A percentile compares a stretch with the other conserved stretches of the same genome.
Conservation (phyloP, 2,797 vertebrate species). For the Myioborus miniatus region DNA sequence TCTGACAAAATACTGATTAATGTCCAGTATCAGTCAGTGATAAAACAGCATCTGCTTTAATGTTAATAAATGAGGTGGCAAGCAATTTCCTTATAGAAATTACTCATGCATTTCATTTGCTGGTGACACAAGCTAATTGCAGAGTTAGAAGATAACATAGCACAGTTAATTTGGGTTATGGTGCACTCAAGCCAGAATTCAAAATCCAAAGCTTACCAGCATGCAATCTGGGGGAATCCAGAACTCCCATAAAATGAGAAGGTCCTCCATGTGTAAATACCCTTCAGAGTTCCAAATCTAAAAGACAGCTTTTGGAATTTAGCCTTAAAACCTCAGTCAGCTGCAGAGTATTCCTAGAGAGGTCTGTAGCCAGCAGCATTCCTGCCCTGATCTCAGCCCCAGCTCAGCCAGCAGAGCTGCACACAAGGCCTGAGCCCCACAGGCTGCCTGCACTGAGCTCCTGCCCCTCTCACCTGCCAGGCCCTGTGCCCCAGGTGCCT, state of each 20-base stretch:
- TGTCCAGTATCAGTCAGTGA: conserved; percentile 72
- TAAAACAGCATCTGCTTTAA: conserved; percentile 75
- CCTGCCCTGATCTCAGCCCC: not conserved
- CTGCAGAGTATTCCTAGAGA: not conserved
- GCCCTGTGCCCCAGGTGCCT: not conserved
- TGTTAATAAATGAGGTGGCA: conserved; percentile 71
- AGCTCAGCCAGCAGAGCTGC: not conserved
- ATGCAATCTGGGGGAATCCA: not conserved
- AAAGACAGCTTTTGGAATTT: not conserved
- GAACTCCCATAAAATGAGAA: not conserved
- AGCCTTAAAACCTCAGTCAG: not conserved
- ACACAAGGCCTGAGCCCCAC: not conserved
- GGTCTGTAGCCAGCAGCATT: not conserved
- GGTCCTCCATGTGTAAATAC: not conserved
- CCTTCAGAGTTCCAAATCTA: not conserved
- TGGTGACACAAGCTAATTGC: conserved; percentile 70
- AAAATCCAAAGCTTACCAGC: not conserved
- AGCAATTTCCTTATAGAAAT: conserved; percentile 68
- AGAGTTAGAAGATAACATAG: conserved; percentile 51
- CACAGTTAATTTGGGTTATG: conserved; percentile 50
- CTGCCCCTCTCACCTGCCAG: not conserved
- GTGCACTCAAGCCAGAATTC: conserved; percentile 1
- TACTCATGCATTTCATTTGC: conserved; percentile 72
- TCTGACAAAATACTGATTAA: conserved; percentile 72
- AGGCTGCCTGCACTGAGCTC: accelerated